Base-by-base conservation (phyloP, 2,797 vertebrate species). In the Arnoldichthys spilopterus region DNA sequence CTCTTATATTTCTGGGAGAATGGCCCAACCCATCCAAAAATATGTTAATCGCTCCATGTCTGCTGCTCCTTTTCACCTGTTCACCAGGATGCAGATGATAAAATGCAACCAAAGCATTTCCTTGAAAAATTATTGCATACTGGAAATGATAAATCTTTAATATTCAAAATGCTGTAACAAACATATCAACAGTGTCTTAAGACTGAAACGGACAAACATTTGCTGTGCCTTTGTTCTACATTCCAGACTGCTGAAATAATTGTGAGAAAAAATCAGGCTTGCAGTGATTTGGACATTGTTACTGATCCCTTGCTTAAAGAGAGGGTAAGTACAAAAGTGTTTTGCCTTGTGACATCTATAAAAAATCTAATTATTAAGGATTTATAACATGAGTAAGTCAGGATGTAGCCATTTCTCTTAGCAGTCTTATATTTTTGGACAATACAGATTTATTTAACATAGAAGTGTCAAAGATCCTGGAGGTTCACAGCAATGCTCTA, bases 241-340 rank as follows among this genome's bases (percentile, higher is more conserved):
- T 90, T 91, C 61, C 89, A 98, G 97, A 98, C 97, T 0, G 94
- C 93, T 32, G 91, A 92, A 64, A 77, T 86, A 43, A 96, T 98
- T 87, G 83, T 97, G 87, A 92, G 89, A 78, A 92, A 92, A 82
- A 98, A 91, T 87, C 92, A 81, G 37, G 93, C 91, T 58, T 94
- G 94, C 85, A 92, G 81, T 76, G 89, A 88, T 56, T 71, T 95
- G 34, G 89, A 93, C 49, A 90, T 96, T 83, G 87, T 80, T 9
- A 92, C 84, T 43, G 95, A 97, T 66, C 80, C 90, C 74, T 91
- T 94, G 81, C 95, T 98, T 26, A 95, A 95, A 85, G 97, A 98
- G 86, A 94, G 92, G 86, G 97, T 96, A 86, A 94, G 95, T 89
- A 47, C 0, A 5, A 9, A 54, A 24, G 18, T 43, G 2, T 32